These are phyloP conservation scores for Vulpes lagopus DNA, from an alignment of 2,113 vertebrate species.

Conservation along the genomic window DNA sequence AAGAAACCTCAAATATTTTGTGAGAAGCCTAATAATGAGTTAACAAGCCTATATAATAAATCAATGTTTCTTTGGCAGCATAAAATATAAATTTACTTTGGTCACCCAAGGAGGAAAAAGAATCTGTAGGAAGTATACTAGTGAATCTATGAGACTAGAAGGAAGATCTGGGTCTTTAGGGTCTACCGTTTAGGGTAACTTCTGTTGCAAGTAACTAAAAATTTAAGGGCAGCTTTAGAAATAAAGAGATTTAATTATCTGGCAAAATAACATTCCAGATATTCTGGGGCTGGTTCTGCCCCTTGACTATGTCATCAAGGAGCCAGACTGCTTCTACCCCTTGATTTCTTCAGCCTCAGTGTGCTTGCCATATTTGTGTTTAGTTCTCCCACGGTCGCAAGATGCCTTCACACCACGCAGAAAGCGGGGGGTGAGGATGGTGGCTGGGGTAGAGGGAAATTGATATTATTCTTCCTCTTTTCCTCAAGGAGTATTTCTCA, in stretches of 20 bases:
- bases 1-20: background rate
- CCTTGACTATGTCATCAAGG: background rate
- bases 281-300: background rate
- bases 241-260: slow-evolving; percentile 26
- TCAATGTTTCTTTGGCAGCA: background rate
- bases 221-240: slow-evolving; percentile 32
- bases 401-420: background rate
- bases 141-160: slow-evolving; percentile 24
- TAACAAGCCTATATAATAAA: background rate
- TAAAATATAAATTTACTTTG: slow-evolving; percentile 6
- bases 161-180: background rate
- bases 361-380: background rate
- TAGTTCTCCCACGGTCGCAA: background rate
- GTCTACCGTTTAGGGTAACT: background rate
- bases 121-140: background rate
- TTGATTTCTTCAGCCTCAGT: background rate
- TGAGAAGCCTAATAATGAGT: background rate
- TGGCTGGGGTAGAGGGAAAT: background rate
- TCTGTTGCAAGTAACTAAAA: slow-evolving; percentile 39
- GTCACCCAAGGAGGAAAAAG: background rate
- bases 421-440: background rate
- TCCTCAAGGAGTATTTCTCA: background rate
- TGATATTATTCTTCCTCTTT: background rate
- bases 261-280: slow-evolving; percentile 13
- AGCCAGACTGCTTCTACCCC: background rate